These are phyloP conservation scores for Dynastes maya DNA, from an alignment of 2,888 invertebrate species.

Conservation along the genomic window DNA sequence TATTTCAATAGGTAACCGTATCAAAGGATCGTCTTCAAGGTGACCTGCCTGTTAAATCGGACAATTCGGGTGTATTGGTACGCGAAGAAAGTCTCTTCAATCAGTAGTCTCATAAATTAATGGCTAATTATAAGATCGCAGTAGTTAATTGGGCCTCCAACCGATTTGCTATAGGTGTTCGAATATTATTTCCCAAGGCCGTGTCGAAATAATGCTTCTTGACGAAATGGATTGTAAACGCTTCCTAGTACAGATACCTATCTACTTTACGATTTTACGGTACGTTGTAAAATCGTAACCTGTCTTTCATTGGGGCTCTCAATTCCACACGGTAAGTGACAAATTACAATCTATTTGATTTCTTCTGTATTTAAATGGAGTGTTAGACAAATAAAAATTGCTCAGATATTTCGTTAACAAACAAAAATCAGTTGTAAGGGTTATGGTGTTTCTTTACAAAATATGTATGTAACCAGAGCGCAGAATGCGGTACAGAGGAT, in stretches of 20 bases:
- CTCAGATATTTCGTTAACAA: too few relatives aligned
- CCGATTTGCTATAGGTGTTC: not conserved
- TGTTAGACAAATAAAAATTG: too few relatives aligned
- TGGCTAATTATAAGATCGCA: conserved; percentile 16
- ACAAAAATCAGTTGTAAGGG: too few relatives aligned
- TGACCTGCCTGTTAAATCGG: conserved; percentile 23
- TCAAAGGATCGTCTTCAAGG: conserved; percentile 41
- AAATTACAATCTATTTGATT: too few relatives aligned
- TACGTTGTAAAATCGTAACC: not conserved
- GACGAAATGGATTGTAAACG: not conserved
- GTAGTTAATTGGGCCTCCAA: conserved; percentile 1
- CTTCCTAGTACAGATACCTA: not conserved
- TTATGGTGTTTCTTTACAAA: too few relatives aligned
- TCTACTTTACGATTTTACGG: not conserved
- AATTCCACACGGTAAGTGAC: too few relatives aligned
- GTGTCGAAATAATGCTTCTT: conserved; percentile 10
- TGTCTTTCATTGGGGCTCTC: too few relatives aligned
- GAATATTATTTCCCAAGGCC: conserved; percentile 10
- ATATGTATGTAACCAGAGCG: too few relatives aligned
- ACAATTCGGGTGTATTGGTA: conserved; percentile 8
- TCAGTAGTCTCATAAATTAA: conserved; percentile 23
- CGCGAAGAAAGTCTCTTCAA: conserved; percentile 28
- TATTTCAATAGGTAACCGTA: conserved; percentile 17
- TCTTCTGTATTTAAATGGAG: too few relatives aligned
- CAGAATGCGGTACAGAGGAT: too few relatives aligned